Percentiles rank a stretch among this genome's conserved stretches.
These are phyloP conservation scores for Cryptotermes secundus DNA, from an alignment of 1,140 invertebrate species.

Conservation along the genomic window DNA sequence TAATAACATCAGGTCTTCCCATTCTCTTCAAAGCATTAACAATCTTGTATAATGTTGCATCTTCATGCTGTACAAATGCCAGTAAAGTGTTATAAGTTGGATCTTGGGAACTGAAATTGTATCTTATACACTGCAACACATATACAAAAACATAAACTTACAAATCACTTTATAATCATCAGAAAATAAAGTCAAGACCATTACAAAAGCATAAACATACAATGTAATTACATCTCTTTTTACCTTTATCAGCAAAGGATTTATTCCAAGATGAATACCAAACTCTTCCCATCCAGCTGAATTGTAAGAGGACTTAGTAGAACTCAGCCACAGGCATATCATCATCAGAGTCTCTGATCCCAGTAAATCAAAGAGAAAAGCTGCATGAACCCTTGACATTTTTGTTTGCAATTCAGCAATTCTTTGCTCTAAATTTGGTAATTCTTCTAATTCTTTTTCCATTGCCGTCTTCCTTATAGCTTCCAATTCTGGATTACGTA, in stretches of 20 bases:
- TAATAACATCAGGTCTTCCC: background rate
- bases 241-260: background rate
- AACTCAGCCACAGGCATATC: background rate
- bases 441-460: background rate
- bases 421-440: background rate
- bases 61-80: background rate
- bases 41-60: background rate
- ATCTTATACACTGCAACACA: background rate
- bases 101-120: background rate
- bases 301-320: background rate
- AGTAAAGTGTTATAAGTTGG: background rate
- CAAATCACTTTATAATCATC: background rate
- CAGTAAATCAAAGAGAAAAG: background rate
- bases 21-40: background rate
- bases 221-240: background rate
- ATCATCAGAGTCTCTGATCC: background rate
- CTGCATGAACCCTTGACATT: background rate
- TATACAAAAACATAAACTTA: background rate
- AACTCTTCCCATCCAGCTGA: background rate
- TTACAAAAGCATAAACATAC: background rate
- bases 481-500: background rate
- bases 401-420: background rate
- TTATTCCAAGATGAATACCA: background rate
- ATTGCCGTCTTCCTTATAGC: background rate
- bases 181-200: background rate